A percentile compares a stretch with the other conserved stretches of the same genome.
Evolutionary conservation across 2,113 vertebrate species (phyloP).

Genomic region (Protobothrops flavoviridis): DNA sequence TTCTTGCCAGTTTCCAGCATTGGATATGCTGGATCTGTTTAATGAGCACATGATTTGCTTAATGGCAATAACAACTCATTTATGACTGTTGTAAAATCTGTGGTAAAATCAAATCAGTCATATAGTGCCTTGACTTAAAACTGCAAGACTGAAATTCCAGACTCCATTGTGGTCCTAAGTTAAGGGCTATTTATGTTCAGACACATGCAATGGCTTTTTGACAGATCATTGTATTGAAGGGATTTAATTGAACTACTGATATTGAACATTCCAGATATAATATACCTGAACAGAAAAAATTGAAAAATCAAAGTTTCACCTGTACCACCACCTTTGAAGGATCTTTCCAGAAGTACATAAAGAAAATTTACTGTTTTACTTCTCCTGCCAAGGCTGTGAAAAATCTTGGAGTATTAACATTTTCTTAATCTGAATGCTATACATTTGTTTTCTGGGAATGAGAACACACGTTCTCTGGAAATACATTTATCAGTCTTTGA

Average conservation of each 20-base stretch:
- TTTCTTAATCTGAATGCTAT: background rate
- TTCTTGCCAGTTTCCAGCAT: background rate
- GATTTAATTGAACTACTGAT: background rate
- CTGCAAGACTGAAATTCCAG: background rate
- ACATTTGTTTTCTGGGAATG: background rate
- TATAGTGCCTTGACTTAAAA: background rate
- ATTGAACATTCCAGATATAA: background rate
- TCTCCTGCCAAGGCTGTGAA: background rate
- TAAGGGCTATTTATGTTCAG: background rate
- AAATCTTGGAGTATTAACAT: background rate
- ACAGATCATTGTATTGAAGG: background rate
- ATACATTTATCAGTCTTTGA: background rate
- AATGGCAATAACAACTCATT: background rate
- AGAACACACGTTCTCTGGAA: background rate
- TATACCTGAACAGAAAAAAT: background rate
- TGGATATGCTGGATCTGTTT: background rate
- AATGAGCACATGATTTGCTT: background rate
- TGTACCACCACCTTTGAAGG: accelerated
- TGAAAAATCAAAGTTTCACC: background rate
- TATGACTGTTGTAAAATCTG: background rate
- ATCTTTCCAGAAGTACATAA: background rate
- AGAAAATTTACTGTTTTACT: background rate
- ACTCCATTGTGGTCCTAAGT: background rate
- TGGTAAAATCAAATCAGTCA: background rate
- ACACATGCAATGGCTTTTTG: background rate